Evolutionary conservation across 2,888 invertebrate genomes (phyloP), one percentile per base, ranked within the genome.

Genomic region (Pachymerium ferrugineum): DNA sequence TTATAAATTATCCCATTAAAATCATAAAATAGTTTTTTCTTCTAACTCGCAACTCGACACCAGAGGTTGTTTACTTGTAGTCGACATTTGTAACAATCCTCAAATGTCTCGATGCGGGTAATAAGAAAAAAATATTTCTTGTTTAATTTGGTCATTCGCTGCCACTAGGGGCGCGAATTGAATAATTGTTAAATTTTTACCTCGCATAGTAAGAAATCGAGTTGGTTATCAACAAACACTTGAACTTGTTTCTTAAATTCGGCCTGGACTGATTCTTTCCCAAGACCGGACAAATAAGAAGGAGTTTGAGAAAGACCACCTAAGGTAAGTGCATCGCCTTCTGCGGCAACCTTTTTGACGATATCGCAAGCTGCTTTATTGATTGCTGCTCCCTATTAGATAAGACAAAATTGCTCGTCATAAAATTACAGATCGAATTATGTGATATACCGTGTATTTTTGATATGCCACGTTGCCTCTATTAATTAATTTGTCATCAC

Each of bases 401-500:
- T 54, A 54, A 5, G 25, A 22, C 6, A 22, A 68, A 68, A 68
- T 4, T n/a, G n/a, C n/a, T n/a, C n/a, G n/a, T n/a, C n/a, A n/a
- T n/a, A n/a, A n/a, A n/a, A n/a, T n/a, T n/a, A n/a, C n/a, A n/a
- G n/a, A n/a, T n/a, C n/a, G n/a, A 35, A 12, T 12, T 35, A 35
- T 35, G 12, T n/a, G n/a, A n/a, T n/a, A n/a, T n/a, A n/a, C 81
- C 19, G 80, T 79, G 75, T 77, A 79, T 73, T 78, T 78, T 19
- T 75, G 33, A 5, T 78, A 78, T 3, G 81, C 81, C 14, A 78
- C 74, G 74, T 82, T 79, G 25, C 82, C 82, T 62, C 82, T 76
- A 78, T 83, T 83, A 71, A 79, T 78, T 42, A 83, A 79, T 75
- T 83, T 83, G 77, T 83, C 82, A 74, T 83, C 83, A 73, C 81